Base-by-base conservation (phyloP, 2,797 vertebrate species). In the Neosilurus mollespiculum region DNA sequence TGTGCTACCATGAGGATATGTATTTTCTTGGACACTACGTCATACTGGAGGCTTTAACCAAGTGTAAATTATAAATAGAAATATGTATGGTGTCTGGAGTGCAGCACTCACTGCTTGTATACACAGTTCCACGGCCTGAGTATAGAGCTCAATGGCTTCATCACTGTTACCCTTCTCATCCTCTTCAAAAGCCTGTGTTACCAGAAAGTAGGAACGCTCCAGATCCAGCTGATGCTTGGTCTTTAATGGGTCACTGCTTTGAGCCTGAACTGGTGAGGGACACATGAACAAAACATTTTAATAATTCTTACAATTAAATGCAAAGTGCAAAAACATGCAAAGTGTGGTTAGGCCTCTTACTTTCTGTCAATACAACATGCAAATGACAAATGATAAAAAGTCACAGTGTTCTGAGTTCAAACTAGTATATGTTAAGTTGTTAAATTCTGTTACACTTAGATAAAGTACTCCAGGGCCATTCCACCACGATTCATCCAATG, bases 151-250 rank as follows among this genome's bases (percentile, higher is more conserved):
- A 62, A 99, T 89, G 11, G 98, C 98, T 90, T 99, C 98, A 30
- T 98, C 98, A 2, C 91, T 86, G 30, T 97, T 98, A 81, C 94
- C 96, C 89, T 98, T 98, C 87, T 97, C 97, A 66, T 99, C 98
- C 90, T 99, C 98, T 73, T 98, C 96, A 87, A 99, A 99, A 59
- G 98, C 98, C 92, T 99, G 97, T 0, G 97, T 99, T 85, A 99
- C 97, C 76, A 99, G 94, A 91, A 99, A 99, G 93, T 94, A 97
- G 22, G 98, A 97, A 0, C 97, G 96, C 87, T 99, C 98, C 87
- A 99, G 92, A 88, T 97, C 97, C 93, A 99, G 87, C 85, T 99
- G 98, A 81, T 99, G 96, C 78, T 97, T 96, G 71, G 96, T 95
- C 91, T 98, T 99, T 91, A 99, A 93, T 2, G 97, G 97, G 87